Percentiles rank a stretch among this genome's conserved stretches.
These are phyloP conservation scores for Garrulus glandarius DNA, from an alignment of 2,797 vertebrate genomes.

Conservation along the genomic window DNA sequence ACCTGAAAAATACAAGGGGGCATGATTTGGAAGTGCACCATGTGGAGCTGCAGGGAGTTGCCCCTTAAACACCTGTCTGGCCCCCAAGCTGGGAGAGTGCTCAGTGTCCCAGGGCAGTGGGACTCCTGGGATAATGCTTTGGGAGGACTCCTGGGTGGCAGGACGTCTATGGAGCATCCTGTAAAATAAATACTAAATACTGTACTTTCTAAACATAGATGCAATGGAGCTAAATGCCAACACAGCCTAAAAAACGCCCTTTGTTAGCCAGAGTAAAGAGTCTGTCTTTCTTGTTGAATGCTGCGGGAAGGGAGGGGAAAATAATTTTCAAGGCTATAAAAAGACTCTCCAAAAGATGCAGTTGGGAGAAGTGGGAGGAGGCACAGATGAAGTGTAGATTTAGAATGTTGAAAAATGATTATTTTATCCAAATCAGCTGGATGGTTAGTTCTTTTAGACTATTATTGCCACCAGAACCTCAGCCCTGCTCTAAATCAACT, in stretches of 20 bases:
- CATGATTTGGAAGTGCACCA: neutral
- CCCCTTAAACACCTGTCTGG: neutral
- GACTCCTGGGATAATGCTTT: neutral
- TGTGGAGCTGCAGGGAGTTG: neutral
- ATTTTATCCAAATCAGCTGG: conserved; percentile 67
- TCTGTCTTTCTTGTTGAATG: neutral
- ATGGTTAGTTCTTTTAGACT: conserved; percentile 44
- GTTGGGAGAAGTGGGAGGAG: conserved; percentile 16
- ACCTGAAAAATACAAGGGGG: neutral
- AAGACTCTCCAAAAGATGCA: conserved; percentile 18
- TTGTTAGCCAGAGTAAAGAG: neutral
- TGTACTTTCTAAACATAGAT: neutral
- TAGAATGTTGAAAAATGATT: conserved; percentile 64
- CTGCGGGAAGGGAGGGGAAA: neutral
- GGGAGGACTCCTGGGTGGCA: neutral
- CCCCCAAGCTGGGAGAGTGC: rapidly evolving
- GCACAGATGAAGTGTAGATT: conserved; percentile 41
- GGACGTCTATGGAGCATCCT: neutral
- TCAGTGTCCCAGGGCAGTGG: neutral
- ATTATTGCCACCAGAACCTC: conserved; percentile 58
- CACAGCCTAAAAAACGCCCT: neutral
- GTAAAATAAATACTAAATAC: neutral
- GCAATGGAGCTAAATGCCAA: neutral
- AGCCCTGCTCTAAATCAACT: conserved; percentile 53
- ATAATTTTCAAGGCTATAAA: conserved; percentile 37